Evolutionary conservation across 1,140 invertebrate species (phyloP), one percentile per base, ranked within the genome.

Genomic region (Drosophila repleta): DNA sequence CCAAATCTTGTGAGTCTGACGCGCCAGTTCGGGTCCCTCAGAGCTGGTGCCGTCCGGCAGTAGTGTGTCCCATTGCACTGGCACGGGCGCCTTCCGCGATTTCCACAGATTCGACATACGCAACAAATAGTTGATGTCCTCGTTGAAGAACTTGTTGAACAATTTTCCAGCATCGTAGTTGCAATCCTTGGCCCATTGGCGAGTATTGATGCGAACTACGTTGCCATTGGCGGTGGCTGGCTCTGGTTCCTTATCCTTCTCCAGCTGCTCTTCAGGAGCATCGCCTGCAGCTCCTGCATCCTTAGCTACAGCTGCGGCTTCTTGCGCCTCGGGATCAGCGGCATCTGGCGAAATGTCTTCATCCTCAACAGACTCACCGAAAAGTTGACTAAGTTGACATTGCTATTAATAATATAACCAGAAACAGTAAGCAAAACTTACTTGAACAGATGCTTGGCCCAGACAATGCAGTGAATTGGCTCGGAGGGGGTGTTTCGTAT

Each of bases 401-500:
- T 18, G 20, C 48, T 53, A 35, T 53, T 26, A 18, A 24, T 53
- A 51, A 11, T 24, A 29, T n/a, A 32, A 11, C 21, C 8, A 8
- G 29, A 26, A 4, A 7, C 24, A 4, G 2, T 7, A 6, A 46
- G 1, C 8, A 5, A 11, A 3, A 93, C 94, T 94, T 93, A 97
- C 96, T 99, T 99, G 91, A 99, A 99, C 13, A 99, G 94, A 94
- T 99, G 98, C 92, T 99, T 99, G 0, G 98, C 96, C 99, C 99
- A 99, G 3, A 99, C 98, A 82, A 99, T 98, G 91, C 99, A 99
- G 92, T 99, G 99, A 79, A 99, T 99, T 0, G 98, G 97, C 92
- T 99, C 98, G 11, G 98, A 99, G n/a, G 99, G 99, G 4, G 99
- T 99, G 90, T 99, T 99, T 49, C 99, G 94, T 76, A 99, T 99